These are phyloP conservation scores for Galbula dea DNA, from an alignment of 2,113 vertebrate species.

Conservation along the genomic window DNA sequence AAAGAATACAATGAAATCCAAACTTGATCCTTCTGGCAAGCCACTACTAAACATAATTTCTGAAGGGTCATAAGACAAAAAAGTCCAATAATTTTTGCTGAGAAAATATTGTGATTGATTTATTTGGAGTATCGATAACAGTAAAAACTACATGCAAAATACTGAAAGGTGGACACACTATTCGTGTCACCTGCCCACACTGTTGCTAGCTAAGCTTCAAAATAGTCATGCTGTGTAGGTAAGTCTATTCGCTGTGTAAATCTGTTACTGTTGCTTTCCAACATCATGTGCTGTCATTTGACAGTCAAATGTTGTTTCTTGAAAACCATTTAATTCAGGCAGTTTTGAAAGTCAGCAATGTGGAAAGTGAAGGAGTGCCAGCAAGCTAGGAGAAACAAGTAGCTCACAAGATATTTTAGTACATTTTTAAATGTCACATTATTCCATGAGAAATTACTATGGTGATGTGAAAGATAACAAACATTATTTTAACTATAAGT, in stretches of 20 bases:
- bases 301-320: not conserved
- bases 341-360: not conserved
- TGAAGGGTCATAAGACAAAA: not conserved
- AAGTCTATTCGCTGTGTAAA: conserved; percentile 47
- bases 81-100: not conserved
- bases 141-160: not conserved
- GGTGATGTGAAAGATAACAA: not conserved
- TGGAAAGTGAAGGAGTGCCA: not conserved
- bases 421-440: not conserved
- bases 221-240: conserved; percentile 44
- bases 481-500: not conserved
- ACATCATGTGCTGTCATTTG: not conserved
- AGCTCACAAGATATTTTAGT: not conserved
- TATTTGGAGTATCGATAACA: not conserved
- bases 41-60: not conserved
- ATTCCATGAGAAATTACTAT: not conserved
- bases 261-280: not conserved
- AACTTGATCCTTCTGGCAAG: not conserved
- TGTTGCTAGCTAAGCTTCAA: conserved; percentile 44
- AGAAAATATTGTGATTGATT: not conserved
- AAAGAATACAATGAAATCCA: not conserved
- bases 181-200: conserved; percentile 26
- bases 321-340: not conserved
- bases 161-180: conserved; percentile 13
- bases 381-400: not conserved